Conservation (phyloP, 2,113 vertebrate genomes). For the Dissostichus mawsoni region DNA sequence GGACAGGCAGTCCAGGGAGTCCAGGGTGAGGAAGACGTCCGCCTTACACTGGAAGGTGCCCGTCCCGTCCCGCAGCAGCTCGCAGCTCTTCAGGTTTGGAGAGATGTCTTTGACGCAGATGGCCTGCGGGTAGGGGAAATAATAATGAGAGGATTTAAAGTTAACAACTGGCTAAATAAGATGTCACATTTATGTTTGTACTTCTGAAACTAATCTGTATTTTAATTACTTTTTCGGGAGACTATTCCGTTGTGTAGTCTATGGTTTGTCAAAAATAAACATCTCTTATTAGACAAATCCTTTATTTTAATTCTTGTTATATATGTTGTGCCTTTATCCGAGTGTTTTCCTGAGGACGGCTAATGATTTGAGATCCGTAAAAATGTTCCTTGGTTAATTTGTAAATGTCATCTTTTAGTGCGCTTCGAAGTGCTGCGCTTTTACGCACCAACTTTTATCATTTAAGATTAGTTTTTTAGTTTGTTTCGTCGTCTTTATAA, state of each 20-base stretch:
- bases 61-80: slow-evolving; percentile 77
- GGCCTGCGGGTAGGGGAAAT: slow-evolving; percentile 66
- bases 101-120: slow-evolving; percentile 84
- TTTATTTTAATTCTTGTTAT: too few species aligned
- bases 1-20: slow-evolving; percentile 75
- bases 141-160: not conserved
- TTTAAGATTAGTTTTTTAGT: not conserved
- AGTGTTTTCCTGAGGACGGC: not conserved
- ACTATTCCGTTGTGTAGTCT: not conserved
- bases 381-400: not conserved
- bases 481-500: not conserved
- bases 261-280: not conserved
- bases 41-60: slow-evolving; percentile 84
- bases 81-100: slow-evolving; percentile 86
- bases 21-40: slow-evolving; percentile 82
- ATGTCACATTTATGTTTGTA: not conserved
- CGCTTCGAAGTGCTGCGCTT: slow-evolving; percentile 9
- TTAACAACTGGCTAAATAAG: not conserved
- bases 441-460: slow-evolving; percentile 25
- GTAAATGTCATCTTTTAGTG: not conserved
- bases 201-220: not conserved
- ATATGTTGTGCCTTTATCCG: not conserved
- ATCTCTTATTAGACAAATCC: not conserved
- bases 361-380: not conserved
- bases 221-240: not conserved